Conservation (phyloP, 2,113 vertebrate species). For the Elgaria multicarinata region DNA sequence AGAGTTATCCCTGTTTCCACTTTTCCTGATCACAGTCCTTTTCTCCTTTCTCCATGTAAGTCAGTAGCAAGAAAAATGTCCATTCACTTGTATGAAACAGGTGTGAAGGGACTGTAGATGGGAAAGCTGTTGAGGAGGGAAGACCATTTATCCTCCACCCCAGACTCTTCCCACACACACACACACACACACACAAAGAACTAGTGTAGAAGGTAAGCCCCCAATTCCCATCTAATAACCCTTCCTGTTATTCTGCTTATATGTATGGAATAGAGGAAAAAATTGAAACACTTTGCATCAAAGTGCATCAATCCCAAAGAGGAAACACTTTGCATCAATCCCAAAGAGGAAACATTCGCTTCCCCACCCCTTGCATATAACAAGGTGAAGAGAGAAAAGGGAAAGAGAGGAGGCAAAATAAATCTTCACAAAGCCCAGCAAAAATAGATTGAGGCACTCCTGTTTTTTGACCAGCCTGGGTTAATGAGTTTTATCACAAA, state of each 20-base stretch:
- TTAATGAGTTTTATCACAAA: neutral
- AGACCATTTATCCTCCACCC: neutral
- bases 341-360: no score
- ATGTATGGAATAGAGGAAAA: neutral
- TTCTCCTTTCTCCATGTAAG: neutral
- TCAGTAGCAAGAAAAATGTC: neutral
- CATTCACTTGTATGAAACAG: neutral
- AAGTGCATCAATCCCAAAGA: no score
- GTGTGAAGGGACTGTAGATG: neutral
- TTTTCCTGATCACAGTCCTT: neutral
- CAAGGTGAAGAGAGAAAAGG: neutral
- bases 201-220: neutral
- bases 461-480: constrained; percentile 9
- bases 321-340: no score
- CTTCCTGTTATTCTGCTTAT: neutral
- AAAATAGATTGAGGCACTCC: constrained; percentile 3
- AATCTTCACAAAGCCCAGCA: neutral
- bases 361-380: neutral
- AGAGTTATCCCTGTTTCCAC: neutral
- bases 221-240: neutral
- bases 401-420: neutral
- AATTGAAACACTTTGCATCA: no score
- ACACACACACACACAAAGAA: no score
- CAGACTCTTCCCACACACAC: neutral
- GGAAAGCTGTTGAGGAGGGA: neutral